A percentile compares a stretch with the other conserved stretches of the same genome.
phyloP scores from a whole-genome alignment of 2,113 vertebrate species.

The Bubo scandiacus region DNA sequence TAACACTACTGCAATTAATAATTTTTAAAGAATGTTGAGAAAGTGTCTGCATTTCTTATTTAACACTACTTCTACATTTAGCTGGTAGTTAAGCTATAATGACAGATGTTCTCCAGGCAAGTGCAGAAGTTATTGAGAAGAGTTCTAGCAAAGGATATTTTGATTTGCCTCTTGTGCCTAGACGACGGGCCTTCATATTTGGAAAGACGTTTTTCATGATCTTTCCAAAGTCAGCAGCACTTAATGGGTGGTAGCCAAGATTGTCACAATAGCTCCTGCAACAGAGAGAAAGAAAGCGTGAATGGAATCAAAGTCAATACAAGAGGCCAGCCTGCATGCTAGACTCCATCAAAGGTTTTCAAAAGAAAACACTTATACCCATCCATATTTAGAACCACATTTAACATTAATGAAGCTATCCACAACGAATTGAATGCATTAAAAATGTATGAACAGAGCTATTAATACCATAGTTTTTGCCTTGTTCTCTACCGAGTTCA shows the following conservation, averaged over 20 bases:
- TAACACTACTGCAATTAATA: conserved; percentile 39
- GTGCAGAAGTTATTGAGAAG: conserved; percentile 57
- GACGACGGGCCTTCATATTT: conserved; percentile 98
- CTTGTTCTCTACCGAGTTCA: conserved; percentile 53
- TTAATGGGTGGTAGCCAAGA: conserved; percentile 96
- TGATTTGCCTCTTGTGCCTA: conserved; percentile 99
- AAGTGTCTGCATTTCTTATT: conserved; percentile 69
- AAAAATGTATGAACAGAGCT: conserved; percentile 62
- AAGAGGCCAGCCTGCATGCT: conserved; percentile 8
- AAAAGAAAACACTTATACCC: conserved; percentile 5
- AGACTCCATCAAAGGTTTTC: conserved; percentile 28
- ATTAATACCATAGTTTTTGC: conserved; percentile 55
- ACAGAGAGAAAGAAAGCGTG: conserved; percentile 61
- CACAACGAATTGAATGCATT: conserved; percentile 31
- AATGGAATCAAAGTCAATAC: neutral
- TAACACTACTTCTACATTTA: conserved; percentile 82
- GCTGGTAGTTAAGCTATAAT: conserved; percentile 73
- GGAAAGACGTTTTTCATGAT: conserved; percentile 99
- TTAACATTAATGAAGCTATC: conserved; percentile 61
- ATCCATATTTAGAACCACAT: conserved; percentile 48
- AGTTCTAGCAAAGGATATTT: conserved; percentile 94
- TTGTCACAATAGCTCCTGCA: conserved; percentile 99
- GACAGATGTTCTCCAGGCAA: conserved; percentile 77
- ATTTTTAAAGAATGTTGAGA: conserved; percentile 40
- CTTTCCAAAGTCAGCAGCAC: conserved; percentile 98